These are phyloP conservation scores for Macrobrachium nipponense DNA, from an alignment of 1,140 invertebrate species.

Conservation along the genomic window DNA sequence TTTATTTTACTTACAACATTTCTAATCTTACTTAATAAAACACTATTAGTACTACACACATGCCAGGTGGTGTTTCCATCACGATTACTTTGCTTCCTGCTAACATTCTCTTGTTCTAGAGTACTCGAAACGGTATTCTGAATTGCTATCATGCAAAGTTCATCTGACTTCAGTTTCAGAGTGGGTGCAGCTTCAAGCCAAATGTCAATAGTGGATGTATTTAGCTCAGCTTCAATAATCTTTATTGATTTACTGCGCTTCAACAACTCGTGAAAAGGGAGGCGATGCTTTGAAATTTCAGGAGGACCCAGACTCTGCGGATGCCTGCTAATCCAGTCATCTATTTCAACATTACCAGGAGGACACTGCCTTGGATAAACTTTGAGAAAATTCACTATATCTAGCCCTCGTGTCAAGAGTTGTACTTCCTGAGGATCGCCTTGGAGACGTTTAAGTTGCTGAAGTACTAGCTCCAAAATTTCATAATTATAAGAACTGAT, in stretches of 20 bases:
- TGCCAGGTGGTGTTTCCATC: slow-evolving; percentile 35
- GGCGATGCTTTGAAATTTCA: slow-evolving; percentile 39
- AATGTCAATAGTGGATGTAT: slow-evolving; percentile 49
- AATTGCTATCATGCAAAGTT: slow-evolving; percentile 53
- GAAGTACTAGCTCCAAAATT: slow-evolving; percentile 43
- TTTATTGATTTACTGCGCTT: slow-evolving; percentile 33
- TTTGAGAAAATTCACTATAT: slow-evolving; percentile 57
- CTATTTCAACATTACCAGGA: slow-evolving; percentile 40
- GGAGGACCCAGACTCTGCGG: slow-evolving; percentile 49
- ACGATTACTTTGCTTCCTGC: background rate
- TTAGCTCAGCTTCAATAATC: slow-evolving; percentile 57
- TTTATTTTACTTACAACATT: slow-evolving; percentile 51
- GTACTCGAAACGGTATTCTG: slow-evolving; percentile 56
- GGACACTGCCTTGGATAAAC: slow-evolving; percentile 45
- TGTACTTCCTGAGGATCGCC: slow-evolving; percentile 14
- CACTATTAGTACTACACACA: slow-evolving; percentile 48
- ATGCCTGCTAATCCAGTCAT: slow-evolving; percentile 57
- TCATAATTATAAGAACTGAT: slow-evolving; percentile 62
- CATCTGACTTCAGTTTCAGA: slow-evolving; percentile 54
- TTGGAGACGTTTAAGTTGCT: slow-evolving; percentile 34
- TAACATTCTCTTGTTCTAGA: slow-evolving; percentile 16
- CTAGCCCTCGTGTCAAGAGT: slow-evolving; percentile 45
- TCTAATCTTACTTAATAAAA: slow-evolving; percentile 36
- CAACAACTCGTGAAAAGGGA: slow-evolving; percentile 61
- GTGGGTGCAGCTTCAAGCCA: slow-evolving; percentile 51